phyloP scores from a whole-genome alignment of 2,113 vertebrate genomes.

The Cercopithecus mona region DNA sequence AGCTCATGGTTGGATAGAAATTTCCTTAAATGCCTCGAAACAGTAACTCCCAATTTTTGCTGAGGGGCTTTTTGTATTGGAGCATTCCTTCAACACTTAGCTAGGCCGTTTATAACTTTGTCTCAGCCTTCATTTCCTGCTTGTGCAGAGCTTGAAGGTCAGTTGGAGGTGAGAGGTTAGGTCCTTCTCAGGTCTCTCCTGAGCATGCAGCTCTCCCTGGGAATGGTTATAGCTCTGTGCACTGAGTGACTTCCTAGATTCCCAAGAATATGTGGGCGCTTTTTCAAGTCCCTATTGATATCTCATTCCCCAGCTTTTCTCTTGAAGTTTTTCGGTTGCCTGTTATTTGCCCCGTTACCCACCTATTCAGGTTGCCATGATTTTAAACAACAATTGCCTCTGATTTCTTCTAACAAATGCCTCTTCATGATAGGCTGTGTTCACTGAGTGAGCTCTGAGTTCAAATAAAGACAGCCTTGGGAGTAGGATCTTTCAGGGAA shows the following conservation, averaged over 20 bases:
- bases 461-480: not conserved
- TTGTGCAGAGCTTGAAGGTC: not conserved
- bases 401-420: not conserved
- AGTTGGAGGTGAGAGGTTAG: not conserved
- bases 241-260: too few relatives aligned
- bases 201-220: not conserved
- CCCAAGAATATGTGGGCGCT: not conserved
- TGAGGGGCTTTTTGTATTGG: not conserved
- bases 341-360: not conserved
- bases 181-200: too few relatives aligned
- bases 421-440: not conserved
- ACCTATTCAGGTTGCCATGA: not conserved
- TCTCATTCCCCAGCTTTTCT: not conserved
- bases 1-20: not conserved
- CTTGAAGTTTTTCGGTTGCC: not conserved
- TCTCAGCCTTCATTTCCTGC: not conserved
- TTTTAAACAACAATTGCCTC: not conserved
- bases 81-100: not conserved
- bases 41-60: not conserved
- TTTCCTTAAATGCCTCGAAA: not conserved
- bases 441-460: not conserved
- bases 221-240: fast-evolving
- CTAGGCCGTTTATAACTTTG: not conserved
- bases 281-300: not conserved
- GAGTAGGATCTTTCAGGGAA: not conserved